These are phyloP conservation scores for Thera britannica DNA, from an alignment of 2,888 invertebrate genomes.

Conservation along the genomic window DNA sequence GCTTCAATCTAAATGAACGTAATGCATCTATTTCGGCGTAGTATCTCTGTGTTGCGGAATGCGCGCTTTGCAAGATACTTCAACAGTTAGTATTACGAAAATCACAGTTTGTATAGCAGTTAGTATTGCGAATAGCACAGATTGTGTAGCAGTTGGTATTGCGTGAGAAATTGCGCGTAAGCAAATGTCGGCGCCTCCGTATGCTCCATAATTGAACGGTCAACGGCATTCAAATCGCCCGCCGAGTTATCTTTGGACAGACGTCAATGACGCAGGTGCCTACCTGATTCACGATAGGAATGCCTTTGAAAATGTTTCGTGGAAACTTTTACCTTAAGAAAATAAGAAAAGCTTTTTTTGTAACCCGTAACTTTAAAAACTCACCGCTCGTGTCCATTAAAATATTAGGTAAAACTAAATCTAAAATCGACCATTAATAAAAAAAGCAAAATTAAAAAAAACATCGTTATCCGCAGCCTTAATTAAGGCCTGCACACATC, in stretches of 20 bases:
- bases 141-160: slow-evolving; percentile 13
- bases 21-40: slow-evolving; percentile 55
- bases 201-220: slow-evolving; percentile 69
- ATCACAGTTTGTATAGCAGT: slow-evolving; percentile 12
- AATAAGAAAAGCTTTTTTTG: background rate
- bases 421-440: too few species aligned
- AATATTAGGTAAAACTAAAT: too few species aligned
- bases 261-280: slow-evolving; percentile 46
- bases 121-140: slow-evolving; percentile 2
- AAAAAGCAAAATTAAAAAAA: too few species aligned
- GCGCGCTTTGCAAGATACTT: slow-evolving; percentile 45
- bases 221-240: slow-evolving; percentile 68
- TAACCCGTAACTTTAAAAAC: too few species aligned
- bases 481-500: too few species aligned
- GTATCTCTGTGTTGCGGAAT: slow-evolving; percentile 61
- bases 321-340: background rate
- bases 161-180: slow-evolving; percentile 65
- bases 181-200: slow-evolving; percentile 74
- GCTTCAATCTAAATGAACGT: slow-evolving; percentile 27
- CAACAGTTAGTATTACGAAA: slow-evolving; percentile 7
- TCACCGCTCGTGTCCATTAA: background rate
- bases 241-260: slow-evolving; percentile 60
- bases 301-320: slow-evolving; percentile 14
- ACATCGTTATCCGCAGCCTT: too few species aligned
- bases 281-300: slow-evolving; percentile 36